Conservation (phyloP, 1,140 invertebrate genomes). For the Drosophila oshimai region DNA sequence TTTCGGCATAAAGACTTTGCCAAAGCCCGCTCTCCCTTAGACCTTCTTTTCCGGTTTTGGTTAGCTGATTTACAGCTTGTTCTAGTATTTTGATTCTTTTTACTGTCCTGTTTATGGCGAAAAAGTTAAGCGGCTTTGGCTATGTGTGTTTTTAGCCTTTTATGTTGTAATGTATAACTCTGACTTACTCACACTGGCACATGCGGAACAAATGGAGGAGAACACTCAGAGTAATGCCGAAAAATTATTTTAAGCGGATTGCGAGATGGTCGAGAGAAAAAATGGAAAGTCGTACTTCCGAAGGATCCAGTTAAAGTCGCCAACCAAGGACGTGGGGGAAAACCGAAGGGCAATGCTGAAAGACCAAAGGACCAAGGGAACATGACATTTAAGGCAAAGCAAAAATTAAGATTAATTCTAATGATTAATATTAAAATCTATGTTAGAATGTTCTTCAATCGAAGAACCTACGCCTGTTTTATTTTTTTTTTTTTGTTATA, state of each 20-base stretch:
- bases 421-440: too few relatives aligned
- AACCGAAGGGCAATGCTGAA: too few relatives aligned
- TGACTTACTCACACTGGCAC: conserved; percentile 6
- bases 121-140: conserved; percentile 60
- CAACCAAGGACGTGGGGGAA: conserved; percentile 8
- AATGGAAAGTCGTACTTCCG: too few relatives aligned
- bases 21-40: conserved; percentile 18
- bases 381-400: too few relatives aligned
- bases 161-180: conserved; percentile 49
- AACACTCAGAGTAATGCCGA: conserved; percentile 67
- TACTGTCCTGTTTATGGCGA: neutral
- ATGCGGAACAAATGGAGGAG: conserved; percentile 3
- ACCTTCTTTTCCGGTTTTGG: neutral
- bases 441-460: too few relatives aligned
- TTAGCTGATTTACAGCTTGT: neutral
- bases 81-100: neutral
- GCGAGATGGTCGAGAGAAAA: neutral
- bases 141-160: conserved; percentile 55
- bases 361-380: too few relatives aligned
- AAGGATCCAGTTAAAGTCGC: too few relatives aligned
- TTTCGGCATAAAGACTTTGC: conserved; percentile 60
- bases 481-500: too few relatives aligned
- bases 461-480: too few relatives aligned
- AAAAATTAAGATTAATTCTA: too few relatives aligned
- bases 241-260: conserved; percentile 79